Evolutionary conservation across 2,113 vertebrate species (phyloP).

Genomic region (Phocoena sinus): DNA sequence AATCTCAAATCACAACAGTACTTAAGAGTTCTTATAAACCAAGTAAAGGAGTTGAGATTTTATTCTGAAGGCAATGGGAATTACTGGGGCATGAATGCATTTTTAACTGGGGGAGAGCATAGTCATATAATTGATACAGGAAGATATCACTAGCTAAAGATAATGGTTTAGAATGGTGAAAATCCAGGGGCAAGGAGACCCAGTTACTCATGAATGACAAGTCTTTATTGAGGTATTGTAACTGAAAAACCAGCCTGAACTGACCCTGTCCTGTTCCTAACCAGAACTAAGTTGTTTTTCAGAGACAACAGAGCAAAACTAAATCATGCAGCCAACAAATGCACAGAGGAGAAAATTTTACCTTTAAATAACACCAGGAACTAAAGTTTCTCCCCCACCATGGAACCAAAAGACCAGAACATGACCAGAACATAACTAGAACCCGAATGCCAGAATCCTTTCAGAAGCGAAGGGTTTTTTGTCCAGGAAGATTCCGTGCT

Average conservation of each 20-base stretch:
- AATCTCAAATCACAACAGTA: background rate
- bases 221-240: background rate
- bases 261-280: background rate
- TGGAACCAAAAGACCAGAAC: background rate
- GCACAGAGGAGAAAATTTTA: background rate
- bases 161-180: background rate
- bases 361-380: background rate
- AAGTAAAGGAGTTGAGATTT: background rate
- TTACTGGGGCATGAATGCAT: background rate
- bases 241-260: background rate
- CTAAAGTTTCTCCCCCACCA: background rate
- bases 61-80: background rate
- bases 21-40: background rate
- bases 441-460: background rate
- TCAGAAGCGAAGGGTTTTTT: background rate
- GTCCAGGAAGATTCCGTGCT: background rate
- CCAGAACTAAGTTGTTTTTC: background rate
- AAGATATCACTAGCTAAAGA: background rate
- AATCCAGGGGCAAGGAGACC: background rate
- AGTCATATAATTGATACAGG: background rate
- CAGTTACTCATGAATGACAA: background rate
- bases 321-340: background rate
- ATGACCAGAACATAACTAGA: background rate
- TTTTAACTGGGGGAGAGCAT: background rate
- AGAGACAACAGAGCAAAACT: background rate